These are phyloP conservation scores for Heliconius eleuchia DNA, from an alignment of 1,140 invertebrate genomes.

Conservation along the genomic window DNA sequence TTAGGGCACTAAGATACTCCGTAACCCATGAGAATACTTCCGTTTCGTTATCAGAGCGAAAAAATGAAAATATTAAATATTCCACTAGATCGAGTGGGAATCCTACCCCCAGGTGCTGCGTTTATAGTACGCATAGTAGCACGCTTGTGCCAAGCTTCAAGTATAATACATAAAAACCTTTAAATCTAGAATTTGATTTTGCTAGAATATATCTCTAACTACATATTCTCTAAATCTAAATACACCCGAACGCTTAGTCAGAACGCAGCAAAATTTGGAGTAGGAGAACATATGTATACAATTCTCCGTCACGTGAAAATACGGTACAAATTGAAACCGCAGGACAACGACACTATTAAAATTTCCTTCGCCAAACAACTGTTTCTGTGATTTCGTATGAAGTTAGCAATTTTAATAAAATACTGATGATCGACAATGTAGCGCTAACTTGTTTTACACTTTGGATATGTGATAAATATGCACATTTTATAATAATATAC, in stretches of 20 bases:
- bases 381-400: constrained; percentile 20
- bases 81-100: too few species aligned
- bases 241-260: background rate
- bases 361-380: constrained; percentile 20
- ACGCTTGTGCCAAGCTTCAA: too few species aligned
- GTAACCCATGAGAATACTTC: too few species aligned
- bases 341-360: constrained; percentile 16
- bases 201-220: too few species aligned
- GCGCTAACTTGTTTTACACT: background rate
- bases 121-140: too few species aligned
- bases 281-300: background rate
- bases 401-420: background rate
- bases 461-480: background rate
- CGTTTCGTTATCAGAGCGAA: too few species aligned
- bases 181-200: too few species aligned
- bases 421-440: background rate
- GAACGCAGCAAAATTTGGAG: too few species aligned
- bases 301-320: background rate
- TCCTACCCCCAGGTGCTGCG: too few species aligned
- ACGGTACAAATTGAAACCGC: constrained; percentile 21
- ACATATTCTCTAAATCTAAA: background rate
- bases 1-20: too few species aligned
- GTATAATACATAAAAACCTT: too few species aligned
- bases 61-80: too few species aligned
- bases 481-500: background rate